phyloP scores from a whole-genome alignment of 1,140 invertebrate genomes.

The Drosophila simulans region DNA sequence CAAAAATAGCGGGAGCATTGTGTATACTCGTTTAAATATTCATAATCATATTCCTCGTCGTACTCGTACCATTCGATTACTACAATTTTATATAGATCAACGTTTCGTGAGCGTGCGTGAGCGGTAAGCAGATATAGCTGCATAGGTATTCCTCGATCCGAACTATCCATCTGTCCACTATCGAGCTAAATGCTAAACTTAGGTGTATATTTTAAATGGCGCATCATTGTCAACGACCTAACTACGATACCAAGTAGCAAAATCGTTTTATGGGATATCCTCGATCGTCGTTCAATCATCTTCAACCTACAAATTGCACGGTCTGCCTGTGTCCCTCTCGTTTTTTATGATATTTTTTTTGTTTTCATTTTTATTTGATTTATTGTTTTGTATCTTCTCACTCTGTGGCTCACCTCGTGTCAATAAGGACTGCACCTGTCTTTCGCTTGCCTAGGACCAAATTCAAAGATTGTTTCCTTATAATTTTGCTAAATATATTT shows the following conservation, averaged over 20 bases:
- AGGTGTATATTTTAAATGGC: conserved; percentile 77
- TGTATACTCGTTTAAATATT: conserved; percentile 50
- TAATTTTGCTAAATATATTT: conserved; percentile 50
- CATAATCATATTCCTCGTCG: conserved; percentile 34
- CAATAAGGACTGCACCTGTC: conserved; percentile 42
- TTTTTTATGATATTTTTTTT: background rate
- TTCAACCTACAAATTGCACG: conserved; percentile 80
- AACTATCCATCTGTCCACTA: conserved; percentile 28
- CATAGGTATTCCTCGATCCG: conserved; percentile 35
- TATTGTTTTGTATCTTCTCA: conserved; percentile 26
- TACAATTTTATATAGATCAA: conserved; percentile 70
- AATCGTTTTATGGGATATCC: conserved; percentile 27
- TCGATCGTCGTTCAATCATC: conserved; percentile 39
- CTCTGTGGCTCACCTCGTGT: conserved; percentile 36
- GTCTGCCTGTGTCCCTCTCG: conserved; percentile 59
- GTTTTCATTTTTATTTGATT: background rate
- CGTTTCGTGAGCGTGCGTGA: conserved; percentile 60
- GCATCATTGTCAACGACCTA: conserved; percentile 71
- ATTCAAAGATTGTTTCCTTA: conserved; percentile 41
- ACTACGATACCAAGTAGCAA: conserved; percentile 56
- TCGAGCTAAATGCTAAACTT: conserved; percentile 68
- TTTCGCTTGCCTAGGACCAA: conserved; percentile 20
- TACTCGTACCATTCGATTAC: conserved; percentile 68
- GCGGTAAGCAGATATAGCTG: conserved; percentile 34
- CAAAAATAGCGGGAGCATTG: conserved; percentile 78